phyloP scores from a whole-genome alignment of 2,797 vertebrate species.

The Toxotes lorentzi region DNA sequence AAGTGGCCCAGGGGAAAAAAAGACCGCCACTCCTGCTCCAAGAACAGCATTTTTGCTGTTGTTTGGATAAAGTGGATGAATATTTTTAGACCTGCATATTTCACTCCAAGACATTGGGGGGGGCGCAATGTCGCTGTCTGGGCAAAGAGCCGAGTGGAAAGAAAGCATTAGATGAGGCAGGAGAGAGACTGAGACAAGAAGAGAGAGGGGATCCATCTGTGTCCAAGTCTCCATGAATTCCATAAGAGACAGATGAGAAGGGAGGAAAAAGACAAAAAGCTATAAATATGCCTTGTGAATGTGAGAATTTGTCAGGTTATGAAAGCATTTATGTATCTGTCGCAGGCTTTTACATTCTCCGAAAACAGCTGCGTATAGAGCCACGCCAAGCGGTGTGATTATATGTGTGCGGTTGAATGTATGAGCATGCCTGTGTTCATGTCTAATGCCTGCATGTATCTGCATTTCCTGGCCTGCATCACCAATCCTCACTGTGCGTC shows the following conservation, averaged over 20 bases:
- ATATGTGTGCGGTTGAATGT: conserved; percentile 3
- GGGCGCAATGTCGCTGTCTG: conserved; percentile 74
- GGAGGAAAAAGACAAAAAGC: conserved; percentile 54
- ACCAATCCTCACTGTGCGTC: conserved; percentile 54
- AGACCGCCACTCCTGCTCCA: conserved; percentile 69
- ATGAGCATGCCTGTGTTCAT: conserved; percentile 11
- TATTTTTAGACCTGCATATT: conserved; percentile 88
- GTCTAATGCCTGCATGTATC: conserved; percentile 30
- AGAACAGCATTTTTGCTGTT: conserved; percentile 78
- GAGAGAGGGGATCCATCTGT: conserved; percentile 76
- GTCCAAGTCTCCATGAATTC: conserved; percentile 69
- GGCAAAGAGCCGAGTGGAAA: conserved; percentile 84
- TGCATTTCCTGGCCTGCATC: conserved; percentile 50
- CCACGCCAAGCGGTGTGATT: conserved; percentile 25
- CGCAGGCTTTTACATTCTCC: conserved; percentile 1
- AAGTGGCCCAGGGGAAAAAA: conserved; percentile 56
- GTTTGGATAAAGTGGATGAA: conserved; percentile 82
- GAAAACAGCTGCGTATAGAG: conserved; percentile 35
- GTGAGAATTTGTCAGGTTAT: conserved; percentile 55
- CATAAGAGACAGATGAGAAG: conserved; percentile 62
- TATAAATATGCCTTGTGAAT: conserved; percentile 61
- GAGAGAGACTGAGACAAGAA: conserved; percentile 52
- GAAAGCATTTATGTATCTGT: conserved; percentile 32
- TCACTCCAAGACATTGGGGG: conserved; percentile 76
- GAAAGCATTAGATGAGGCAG: conserved; percentile 78